Evolutionary conservation across 2,797 vertebrate species (phyloP).

Genomic region (Bryconaethiops microstoma): DNA sequence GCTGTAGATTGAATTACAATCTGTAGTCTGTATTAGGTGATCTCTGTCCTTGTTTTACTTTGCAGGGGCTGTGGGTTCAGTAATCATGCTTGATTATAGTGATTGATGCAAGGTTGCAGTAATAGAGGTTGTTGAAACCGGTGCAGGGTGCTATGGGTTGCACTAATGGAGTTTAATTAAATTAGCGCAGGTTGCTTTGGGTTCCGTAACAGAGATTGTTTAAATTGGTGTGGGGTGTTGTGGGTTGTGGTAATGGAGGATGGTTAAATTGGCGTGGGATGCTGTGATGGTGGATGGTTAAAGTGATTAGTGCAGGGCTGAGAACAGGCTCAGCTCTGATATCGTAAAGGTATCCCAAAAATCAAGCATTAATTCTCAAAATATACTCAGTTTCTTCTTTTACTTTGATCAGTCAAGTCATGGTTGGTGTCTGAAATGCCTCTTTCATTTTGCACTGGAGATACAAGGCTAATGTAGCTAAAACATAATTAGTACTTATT

Average conservation of each 20-base stretch:
- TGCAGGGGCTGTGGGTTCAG: not conserved
- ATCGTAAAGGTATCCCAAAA: not conserved
- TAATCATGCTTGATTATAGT: not conserved
- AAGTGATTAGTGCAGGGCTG: not conserved
- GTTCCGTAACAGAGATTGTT: not conserved
- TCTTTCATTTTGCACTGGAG: no score
- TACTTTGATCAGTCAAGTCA: no score
- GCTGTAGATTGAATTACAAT: not conserved
- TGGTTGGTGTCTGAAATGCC: no score
- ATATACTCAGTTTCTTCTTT: no score
- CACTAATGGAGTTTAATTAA: not conserved
- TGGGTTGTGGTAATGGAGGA: not conserved
- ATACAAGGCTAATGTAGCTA: no score
- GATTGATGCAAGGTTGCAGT: not conserved
- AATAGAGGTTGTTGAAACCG: not conserved
- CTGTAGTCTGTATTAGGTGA: not conserved
- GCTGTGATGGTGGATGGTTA: not conserved
- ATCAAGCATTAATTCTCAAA: no score
- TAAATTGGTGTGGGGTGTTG: not conserved
- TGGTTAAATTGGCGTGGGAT: not conserved
- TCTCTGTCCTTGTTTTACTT: not conserved
- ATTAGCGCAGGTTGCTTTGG: no score
- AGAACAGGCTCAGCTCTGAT: not conserved
- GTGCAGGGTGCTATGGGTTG: not conserved
- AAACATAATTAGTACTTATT: no score